phyloP scores from a whole-genome alignment of 2,113 vertebrate genomes.

The Junco hyemalis region DNA sequence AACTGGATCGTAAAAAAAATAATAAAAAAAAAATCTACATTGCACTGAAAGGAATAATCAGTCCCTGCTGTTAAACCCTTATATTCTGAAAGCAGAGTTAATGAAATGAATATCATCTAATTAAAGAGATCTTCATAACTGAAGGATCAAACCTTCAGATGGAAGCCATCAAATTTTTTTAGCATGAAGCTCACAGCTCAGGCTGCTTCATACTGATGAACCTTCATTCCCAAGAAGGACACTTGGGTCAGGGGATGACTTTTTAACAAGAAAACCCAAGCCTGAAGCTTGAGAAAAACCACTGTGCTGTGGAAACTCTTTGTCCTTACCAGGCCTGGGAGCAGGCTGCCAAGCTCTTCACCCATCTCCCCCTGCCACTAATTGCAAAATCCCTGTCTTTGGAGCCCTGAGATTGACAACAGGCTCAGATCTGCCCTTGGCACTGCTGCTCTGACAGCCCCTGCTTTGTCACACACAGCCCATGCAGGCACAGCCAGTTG shows the following conservation, averaged over 20 bases:
- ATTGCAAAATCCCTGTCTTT: slow-evolving; percentile 23
- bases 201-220: background rate
- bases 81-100: slow-evolving; percentile 48
- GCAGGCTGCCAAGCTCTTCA: background rate
- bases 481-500: background rate
- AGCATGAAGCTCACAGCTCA: background rate
- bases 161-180: slow-evolving; percentile 1
- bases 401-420: background rate
- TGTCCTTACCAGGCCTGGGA: background rate
- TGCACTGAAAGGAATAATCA: slow-evolving; percentile 45
- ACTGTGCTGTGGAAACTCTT: slow-evolving; percentile 5
- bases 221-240: slow-evolving; percentile 6
- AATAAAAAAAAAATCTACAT: background rate
- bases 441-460: background rate
- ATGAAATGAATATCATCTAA: slow-evolving; percentile 40
- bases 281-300: slow-evolving; percentile 16
- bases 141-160: slow-evolving; percentile 21
- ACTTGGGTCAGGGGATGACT: background rate
- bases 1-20: slow-evolving; percentile 13
- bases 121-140: slow-evolving; percentile 33
- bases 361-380: background rate
- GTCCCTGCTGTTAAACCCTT: slow-evolving; percentile 20
- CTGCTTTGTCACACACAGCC: background rate
- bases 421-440: background rate
- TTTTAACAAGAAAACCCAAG: slow-evolving; percentile 3